Evolutionary conservation across 1,140 invertebrate species (phyloP).

Genomic region (Heliconius nattereri): DNA sequence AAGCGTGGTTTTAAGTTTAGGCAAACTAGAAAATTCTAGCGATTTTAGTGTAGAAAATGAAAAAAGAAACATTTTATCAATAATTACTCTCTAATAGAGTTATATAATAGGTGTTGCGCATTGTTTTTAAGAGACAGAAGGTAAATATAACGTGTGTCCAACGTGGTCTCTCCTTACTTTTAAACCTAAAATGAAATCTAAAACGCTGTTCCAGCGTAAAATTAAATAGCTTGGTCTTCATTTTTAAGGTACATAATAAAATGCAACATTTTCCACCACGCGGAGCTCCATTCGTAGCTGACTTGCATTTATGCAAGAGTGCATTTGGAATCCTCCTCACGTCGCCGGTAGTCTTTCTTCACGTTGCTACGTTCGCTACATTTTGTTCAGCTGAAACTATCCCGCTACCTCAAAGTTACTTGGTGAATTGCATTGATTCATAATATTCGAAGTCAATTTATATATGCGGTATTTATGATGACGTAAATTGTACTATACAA

Average conservation of each 20-base stretch:
- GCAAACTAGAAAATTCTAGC: no score
- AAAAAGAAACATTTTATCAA: no score
- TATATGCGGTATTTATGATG: no score
- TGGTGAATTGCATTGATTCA: conserved; percentile 1
- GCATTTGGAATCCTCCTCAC: conserved; percentile 10
- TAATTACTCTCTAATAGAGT: no score
- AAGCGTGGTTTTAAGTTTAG: no score
- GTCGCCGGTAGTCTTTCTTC: conserved; percentile 1
- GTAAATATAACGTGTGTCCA: not conserved
- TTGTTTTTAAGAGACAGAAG: no score
- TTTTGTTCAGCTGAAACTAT: not conserved
- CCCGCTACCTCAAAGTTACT: not conserved
- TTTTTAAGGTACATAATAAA: conserved; percentile 2
- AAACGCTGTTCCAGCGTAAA: not conserved
- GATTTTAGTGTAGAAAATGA: no score
- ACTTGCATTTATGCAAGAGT: conserved; percentile 11
- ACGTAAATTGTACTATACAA: no score
- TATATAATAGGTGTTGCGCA: no score
- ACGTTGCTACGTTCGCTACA: not conserved
- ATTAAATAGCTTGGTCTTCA: not conserved
- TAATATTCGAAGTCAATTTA: no score
- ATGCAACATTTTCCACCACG: conserved; percentile 3
- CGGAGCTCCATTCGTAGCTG: not conserved
- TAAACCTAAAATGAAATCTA: not conserved
- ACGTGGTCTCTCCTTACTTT: not conserved